phyloP scores from a whole-genome alignment of 2,888 invertebrate species.

The Axea sp. region DNA sequence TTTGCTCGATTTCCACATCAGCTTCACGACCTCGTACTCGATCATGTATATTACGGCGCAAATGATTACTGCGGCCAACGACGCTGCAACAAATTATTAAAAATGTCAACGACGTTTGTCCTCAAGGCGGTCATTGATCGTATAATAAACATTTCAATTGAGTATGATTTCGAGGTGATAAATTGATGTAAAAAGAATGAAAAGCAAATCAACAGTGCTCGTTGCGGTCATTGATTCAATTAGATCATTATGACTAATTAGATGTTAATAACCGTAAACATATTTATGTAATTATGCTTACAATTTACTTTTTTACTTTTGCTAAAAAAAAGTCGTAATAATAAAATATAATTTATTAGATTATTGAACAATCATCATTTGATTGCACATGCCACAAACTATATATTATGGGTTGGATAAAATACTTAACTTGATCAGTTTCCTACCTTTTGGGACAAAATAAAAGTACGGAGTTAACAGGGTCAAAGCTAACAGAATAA shows the following conservation, averaged over 20 bases:
- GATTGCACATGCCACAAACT: no score
- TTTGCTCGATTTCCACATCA: constrained; percentile 91
- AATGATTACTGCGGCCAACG: constrained; percentile 95
- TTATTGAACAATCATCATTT: no score
- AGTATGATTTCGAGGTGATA: constrained; percentile 1
- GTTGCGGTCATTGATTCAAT: background rate
- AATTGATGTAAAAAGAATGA: background rate
- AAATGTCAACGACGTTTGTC: constrained; percentile 16
- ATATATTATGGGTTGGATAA: no score
- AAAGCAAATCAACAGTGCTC: background rate
- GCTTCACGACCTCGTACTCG: constrained; percentile 92
- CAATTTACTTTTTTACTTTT: no score
- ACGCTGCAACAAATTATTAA: constrained; percentile 80
- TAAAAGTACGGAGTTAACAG: constrained; percentile 94
- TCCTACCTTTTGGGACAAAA: constrained; percentile 87
- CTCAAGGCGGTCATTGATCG: constrained; percentile 25
- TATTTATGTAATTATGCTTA: no score
- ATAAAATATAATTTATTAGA: no score
- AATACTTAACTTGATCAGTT: no score
- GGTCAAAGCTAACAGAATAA: constrained; percentile 91
- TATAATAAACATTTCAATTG: background rate
- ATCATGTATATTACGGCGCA: constrained; percentile 97
- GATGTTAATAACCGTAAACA: no score
- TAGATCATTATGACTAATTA: no score
- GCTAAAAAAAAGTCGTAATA: no score